A percentile compares a stretch with the other conserved stretches of the same genome.
Evolutionary conservation across 2,888 invertebrate species (phyloP).

Genomic region (Acrobasis consociella): DNA sequence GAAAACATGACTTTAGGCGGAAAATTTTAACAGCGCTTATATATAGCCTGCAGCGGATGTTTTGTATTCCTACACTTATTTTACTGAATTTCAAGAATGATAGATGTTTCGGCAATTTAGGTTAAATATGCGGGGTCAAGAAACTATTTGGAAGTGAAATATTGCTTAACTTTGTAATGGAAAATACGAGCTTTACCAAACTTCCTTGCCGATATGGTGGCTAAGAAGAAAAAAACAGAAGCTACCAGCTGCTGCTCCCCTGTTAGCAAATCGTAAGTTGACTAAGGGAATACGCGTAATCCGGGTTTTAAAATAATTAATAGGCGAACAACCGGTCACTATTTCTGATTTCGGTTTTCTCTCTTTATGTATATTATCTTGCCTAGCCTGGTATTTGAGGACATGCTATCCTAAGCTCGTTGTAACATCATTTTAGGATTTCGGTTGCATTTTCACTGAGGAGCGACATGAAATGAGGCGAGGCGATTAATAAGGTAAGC

Average conservation of each 20-base stretch:
- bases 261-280: not conserved
- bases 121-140: conserved; percentile 15
- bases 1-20: conserved; percentile 80
- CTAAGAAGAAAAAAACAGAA: not conserved
- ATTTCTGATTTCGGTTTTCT: no score
- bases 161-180: not conserved
- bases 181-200: not conserved
- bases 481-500: no score
- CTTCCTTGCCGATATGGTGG: not conserved
- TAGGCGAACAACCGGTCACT: no score
- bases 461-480: no score
- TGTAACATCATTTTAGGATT: no score
- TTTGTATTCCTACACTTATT: conserved; percentile 44
- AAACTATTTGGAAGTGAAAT: not conserved
- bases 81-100: conserved; percentile 16
- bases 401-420: no score
- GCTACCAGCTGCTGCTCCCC: not conserved
- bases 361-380: no score
- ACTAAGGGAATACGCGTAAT: not conserved
- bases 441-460: no score
- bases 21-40: conserved; percentile 72
- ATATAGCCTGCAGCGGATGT: conserved; percentile 64
- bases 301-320: no score
- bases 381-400: no score
- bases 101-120: conserved; percentile 11